A percentile compares a stretch with the other conserved stretches of the same genome.
phyloP scores from a whole-genome alignment of 2,113 vertebrate genomes.

The Chionis minor region DNA sequence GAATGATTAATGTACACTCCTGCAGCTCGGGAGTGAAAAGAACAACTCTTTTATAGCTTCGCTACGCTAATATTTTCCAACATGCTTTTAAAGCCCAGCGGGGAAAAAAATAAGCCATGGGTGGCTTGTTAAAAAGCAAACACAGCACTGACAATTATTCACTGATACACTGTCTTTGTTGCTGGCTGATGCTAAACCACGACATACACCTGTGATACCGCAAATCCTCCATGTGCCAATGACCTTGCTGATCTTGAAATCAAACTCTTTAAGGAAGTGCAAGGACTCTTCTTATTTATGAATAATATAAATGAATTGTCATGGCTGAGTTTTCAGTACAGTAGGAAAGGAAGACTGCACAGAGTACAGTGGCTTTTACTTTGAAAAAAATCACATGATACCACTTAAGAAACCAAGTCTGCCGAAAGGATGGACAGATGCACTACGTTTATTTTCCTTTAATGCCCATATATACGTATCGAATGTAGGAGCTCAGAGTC shows the following conservation, averaged over 20 bases:
- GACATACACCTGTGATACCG: background rate
- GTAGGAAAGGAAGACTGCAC: background rate
- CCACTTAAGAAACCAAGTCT: background rate
- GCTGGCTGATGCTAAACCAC: background rate
- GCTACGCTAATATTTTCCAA: background rate
- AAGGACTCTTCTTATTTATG: background rate
- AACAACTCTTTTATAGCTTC: background rate
- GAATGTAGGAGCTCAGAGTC: background rate
- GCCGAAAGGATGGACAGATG: background rate
- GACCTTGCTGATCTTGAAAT: background rate
- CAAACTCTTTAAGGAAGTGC: background rate
- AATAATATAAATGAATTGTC: background rate
- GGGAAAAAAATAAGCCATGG: background rate
- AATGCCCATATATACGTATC: rapidly evolving
- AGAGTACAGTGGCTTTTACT: background rate
- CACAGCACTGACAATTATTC: background rate
- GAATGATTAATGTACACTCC: background rate
- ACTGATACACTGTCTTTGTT: background rate
- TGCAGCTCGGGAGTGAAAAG: background rate
- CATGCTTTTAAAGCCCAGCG: background rate
- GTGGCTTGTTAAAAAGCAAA: background rate
- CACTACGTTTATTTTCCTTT: background rate
- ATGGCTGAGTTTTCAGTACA: background rate
- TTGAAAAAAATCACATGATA: background rate
- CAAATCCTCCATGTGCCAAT: background rate